Evolutionary conservation across 2,888 invertebrate species (phyloP).

Genomic region (Epistrophe eligans): DNA sequence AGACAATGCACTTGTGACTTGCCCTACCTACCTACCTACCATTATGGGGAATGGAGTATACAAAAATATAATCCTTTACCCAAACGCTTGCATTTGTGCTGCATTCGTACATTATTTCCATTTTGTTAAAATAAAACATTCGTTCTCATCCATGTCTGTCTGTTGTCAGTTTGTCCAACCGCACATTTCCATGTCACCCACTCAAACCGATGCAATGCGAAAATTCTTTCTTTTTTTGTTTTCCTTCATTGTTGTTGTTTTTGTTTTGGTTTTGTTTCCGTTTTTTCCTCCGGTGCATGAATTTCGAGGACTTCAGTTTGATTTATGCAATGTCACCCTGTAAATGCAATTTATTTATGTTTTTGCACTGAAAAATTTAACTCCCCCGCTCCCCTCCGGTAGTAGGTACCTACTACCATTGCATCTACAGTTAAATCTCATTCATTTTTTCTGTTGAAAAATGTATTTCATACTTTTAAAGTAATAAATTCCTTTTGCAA

Average conservation of each 20-base stretch:
- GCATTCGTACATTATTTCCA: constrained; percentile 13
- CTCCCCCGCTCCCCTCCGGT: background rate
- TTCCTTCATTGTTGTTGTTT: background rate
- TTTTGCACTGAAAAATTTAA: constrained; percentile 36
- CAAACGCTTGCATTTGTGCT: constrained; percentile 11
- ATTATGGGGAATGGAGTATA: too few species aligned
- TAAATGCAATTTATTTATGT: constrained; percentile 76
- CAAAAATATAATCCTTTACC: constrained; percentile 39
- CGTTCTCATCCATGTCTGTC: constrained; percentile 55
- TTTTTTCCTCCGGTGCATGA: constrained; percentile 19
- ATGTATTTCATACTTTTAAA: constrained; percentile 72
- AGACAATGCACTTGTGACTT: background rate
- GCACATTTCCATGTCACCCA: constrained; percentile 66
- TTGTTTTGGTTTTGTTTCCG: background rate
- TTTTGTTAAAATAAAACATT: constrained; percentile 57
- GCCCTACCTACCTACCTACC: background rate
- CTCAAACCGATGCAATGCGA: constrained; percentile 29
- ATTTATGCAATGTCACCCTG: constrained; percentile 75
- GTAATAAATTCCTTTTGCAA: constrained; percentile 65
- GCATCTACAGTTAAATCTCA: background rate
- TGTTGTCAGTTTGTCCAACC: constrained; percentile 67
- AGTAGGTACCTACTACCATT: background rate
- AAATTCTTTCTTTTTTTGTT: constrained; percentile 5
- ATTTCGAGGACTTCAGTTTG: constrained; percentile 71
- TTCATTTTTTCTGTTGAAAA: constrained; percentile 54